Conservation (phyloP, 2,888 invertebrate species). For the Eristalinus sepulchralis region DNA sequence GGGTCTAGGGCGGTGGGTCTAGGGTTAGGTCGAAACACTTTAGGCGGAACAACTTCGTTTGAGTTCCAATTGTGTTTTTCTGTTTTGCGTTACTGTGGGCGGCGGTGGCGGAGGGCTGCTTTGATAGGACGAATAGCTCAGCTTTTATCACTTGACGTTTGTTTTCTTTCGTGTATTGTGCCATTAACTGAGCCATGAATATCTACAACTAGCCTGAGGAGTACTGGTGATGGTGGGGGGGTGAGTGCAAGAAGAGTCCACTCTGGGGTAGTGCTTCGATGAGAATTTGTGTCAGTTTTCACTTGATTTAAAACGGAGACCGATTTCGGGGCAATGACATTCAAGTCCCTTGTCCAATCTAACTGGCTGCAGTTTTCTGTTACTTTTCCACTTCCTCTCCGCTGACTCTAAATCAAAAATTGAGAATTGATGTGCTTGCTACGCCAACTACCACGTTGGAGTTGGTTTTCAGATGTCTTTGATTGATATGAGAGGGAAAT, state of each 20-base stretch:
- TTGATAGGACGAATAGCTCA: background rate
- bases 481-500: no score
- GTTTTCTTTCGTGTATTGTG: slow-evolving; percentile 13
- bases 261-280: background rate
- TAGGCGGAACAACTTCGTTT: slow-evolving; percentile 25
- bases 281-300: background rate
- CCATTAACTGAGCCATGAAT: background rate
- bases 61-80: slow-evolving; percentile 3
- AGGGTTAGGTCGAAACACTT: slow-evolving; percentile 17
- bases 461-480: no score
- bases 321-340: no score
- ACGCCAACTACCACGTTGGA: no score
- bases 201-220: background rate
- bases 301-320: no score
- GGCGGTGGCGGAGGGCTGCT: background rate
- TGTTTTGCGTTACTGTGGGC: background rate
- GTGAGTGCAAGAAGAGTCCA: slow-evolving; percentile 34
- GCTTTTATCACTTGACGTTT: slow-evolving; percentile 10
- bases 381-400: no score
- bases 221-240: background rate
- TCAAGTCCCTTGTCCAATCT: no score
- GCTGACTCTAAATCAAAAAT: no score
- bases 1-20: background rate
- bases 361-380: no score
- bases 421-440: no score